Base-by-base conservation (phyloP, 2,797 vertebrate genomes). In the Diplodus puntazzo region DNA sequence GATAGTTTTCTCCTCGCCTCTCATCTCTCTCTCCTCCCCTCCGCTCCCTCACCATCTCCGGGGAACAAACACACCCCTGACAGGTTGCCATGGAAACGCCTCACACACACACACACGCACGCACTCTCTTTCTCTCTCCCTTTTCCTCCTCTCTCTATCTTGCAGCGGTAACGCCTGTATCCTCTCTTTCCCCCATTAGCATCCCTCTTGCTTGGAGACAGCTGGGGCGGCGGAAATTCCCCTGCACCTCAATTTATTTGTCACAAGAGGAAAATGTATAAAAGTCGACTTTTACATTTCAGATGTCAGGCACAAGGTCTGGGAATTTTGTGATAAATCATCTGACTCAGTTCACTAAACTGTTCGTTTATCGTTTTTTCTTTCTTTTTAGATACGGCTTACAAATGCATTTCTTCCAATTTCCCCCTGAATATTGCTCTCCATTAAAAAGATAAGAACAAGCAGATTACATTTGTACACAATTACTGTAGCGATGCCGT, bases 31-130 rank as follows among this genome's bases (percentile, higher is more conserved):
- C 75, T 52, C 75, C 72, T 79, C 73, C 83, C 77, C 75, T 82
- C 77, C 67, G 43, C 13, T 45, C 43, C 85, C 81, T 83, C 90
- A 62, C 72, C 57, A 25, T 90, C 92, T 91, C 92, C 48, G 4
- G 91, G 89, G 94, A 95, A 88, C 86, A 94, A 95, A 94, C 94
- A 94, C 94, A 93, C 93, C 93, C 93, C 88, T 92, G 85, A 91
- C 91, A 74, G 77, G 94, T 95, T 93, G 87, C 93, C 90, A 91
- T 93, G 88, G 94, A 89, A 94, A 93, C 89, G 73, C 88, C 90
- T 89, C 88, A 86, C 92, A 82, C 80, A 12, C 84, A 1, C 63
- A 48, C 87, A 85, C 89, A 87, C 91, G 80, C 80, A 10, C 83
- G 42, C 77, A 62, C 73, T 52, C 81, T 20, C 76, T 80, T 45